Base-by-base conservation (phyloP, 2,888 invertebrate genomes). In the Archaeoteleia sp. region DNA sequence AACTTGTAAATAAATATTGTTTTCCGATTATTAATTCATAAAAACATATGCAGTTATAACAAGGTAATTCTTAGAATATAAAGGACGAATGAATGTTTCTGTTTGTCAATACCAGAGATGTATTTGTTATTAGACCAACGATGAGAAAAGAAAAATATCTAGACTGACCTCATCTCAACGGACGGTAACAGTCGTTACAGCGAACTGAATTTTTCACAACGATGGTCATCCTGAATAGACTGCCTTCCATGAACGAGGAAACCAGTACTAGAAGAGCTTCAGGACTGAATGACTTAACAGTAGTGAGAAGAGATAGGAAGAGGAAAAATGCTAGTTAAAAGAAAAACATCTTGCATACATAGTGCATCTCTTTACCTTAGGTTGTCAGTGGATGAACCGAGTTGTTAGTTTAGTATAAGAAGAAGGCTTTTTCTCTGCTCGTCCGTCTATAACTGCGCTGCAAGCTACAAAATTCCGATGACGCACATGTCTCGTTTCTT, bases 181-280 rank as follows among this genome's bases (percentile, higher is more conserved):
- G 71, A 67, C 73, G 71, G 72, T 73, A 71, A 20, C 78, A 27
- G 58, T 78, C 79, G 78, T 81, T 81, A 81, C 67, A 48, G 45
- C 57, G 70, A 71, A 74, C 72, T 80, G 73, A 80, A 82, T 80
- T 80, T 81, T 82, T 82, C 74, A 80, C 70, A 65, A 74, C 71
- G 72, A 67, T 62, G 53, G 65, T 58, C 72, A 58, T 70, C 61
- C 62, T 80, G 79, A 81, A 81, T 79, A 77, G 79, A 69, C 45
- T 49, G 54, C 53, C 62, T 39, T 46, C 54, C 58, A 51, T 57
- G 54, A 60, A 63, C 60, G 35, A 9, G 30, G 54, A 27, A 63
- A 58, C 53, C 40, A 43, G 62, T 57, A 62, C 61, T 12, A 35
- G 45, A 49, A 49, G 58, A 54, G 58, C 63, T 68, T 58, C 35